These are phyloP conservation scores for Oreocharis arfaki DNA, from an alignment of 2,113 vertebrate genomes.

Conservation along the genomic window DNA sequence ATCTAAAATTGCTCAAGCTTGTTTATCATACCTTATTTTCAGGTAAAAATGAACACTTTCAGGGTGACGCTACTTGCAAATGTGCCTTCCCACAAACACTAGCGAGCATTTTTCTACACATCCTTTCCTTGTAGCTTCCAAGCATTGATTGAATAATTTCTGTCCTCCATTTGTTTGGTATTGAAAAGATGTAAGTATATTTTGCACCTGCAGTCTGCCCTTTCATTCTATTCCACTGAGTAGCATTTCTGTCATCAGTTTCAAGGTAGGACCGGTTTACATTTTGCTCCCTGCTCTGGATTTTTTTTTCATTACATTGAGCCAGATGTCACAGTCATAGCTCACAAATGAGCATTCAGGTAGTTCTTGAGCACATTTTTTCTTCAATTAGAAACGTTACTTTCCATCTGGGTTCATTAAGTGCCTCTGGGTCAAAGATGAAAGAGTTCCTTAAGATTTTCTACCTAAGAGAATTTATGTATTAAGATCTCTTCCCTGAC, in stretches of 20 bases:
- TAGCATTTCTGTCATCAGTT: not conserved
- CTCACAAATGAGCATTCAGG: not conserved
- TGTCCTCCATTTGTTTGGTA: not conserved
- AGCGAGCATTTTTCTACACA: not conserved
- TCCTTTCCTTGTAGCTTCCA: not conserved
- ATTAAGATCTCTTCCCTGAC: not conserved
- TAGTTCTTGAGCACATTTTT: not conserved
- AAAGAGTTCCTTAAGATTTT: not conserved
- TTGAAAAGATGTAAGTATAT: not conserved
- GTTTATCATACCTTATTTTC: not conserved
- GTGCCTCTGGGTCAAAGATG: not conserved
- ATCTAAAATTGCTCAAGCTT: not conserved
- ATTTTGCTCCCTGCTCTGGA: not conserved
- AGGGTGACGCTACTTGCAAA: not conserved
- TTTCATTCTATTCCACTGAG: not conserved
- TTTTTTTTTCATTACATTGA: not conserved
- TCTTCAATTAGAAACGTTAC: not conserved
- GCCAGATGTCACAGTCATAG: not conserved
- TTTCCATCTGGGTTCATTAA: not conserved
- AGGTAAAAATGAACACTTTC: not conserved
- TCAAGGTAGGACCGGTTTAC: not conserved
- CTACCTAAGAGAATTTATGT: not conserved
- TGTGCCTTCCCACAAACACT: not conserved
- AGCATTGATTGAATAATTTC: not conserved
- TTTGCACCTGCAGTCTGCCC: not conserved